Base-by-base conservation (phyloP, 2,113 vertebrate genomes). In the Oryzias melastigma region DNA sequence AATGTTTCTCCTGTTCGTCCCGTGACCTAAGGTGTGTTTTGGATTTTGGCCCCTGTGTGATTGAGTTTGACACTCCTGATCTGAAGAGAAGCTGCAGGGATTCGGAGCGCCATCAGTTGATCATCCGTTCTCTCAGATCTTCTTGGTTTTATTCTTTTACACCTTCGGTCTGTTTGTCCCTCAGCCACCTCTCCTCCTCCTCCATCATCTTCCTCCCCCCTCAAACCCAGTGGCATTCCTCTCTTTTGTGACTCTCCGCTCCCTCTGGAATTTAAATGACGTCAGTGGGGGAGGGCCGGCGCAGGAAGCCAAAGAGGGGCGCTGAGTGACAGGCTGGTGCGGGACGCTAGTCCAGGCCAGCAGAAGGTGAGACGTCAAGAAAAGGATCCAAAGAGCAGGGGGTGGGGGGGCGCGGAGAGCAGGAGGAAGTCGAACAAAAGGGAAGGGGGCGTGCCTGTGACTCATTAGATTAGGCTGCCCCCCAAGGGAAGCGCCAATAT, bases 391-490 rank as follows among this genome's bases (percentile, higher is more conserved):
- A 62, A 58, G 43, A 52, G 64, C 50, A 61, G 51, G 60, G 66
- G 53, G 47, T 52, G 40, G 45, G 58, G 41, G 19, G 47, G 10
- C 57, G 53, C 61, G 47, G 61, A 62, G 53, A 73, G 53, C 48
- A 59, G 65, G 72, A 78, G 71, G 73, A 80, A 71, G 72, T 83
- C 50, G 46, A 77, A 81, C 76, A 58, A 75, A 64, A 52, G 65
- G 74, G 76, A 73, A 56, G 47, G 62, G 77, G 71, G 82, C 54
- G 50, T 52, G 71, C 42, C 54, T 51, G 74, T 60, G 60, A 64
- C 60, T 82, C 84, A 89, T 90, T 87, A 83, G 80, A 85, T 90
- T 82, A 83, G 83, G 63, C 80, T 3, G 63, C 77, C 81, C 77
- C 84, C 85, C 27, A 20, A 78, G 84, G 77, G 56, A 76, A 55